phyloP scores from a whole-genome alignment of 2,888 invertebrate genomes.

The Sinotaia quadrata region DNA sequence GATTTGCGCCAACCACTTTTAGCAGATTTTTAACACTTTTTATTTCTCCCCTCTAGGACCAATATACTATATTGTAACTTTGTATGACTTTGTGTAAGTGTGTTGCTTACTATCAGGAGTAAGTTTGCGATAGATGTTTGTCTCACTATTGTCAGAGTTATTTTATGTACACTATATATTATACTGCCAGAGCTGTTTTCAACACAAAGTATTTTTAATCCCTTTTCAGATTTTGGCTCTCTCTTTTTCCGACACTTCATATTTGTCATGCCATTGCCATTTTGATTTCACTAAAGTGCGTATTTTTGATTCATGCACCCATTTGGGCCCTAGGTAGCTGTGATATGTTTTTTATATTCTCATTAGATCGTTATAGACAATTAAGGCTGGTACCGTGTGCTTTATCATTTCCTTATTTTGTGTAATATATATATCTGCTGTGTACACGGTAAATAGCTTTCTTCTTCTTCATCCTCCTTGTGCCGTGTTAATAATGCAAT shows the following conservation, averaged over 20 bases:
- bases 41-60: conserved; percentile 22
- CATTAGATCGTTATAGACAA: conserved; percentile 23
- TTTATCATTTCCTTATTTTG: no score
- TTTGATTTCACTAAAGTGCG: neutral
- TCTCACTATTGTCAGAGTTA: neutral
- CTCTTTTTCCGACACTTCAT: neutral
- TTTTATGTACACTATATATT: neutral
- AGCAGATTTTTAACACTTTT: neutral
- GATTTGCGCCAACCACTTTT: conserved; percentile 10
- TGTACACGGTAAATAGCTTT: no score
- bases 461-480: conserved; percentile 15
- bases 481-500: conserved; percentile 30
- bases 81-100: no score
- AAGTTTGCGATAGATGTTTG: neutral
- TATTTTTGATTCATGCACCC: conserved; percentile 27
- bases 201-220: neutral
- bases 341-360: conserved; percentile 25
- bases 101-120: no score
- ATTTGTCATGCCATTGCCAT: neutral
- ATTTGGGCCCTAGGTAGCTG: conserved; percentile 27
- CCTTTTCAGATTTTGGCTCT: neutral
- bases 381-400: conserved; percentile 18
- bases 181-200: conserved; percentile 10
- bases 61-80: conserved; percentile 20
- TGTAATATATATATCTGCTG: no score